Percentiles rank a stretch among this genome's conserved stretches.
phyloP scores from a whole-genome alignment of 2,888 invertebrate genomes.

The Morpho achilles region DNA sequence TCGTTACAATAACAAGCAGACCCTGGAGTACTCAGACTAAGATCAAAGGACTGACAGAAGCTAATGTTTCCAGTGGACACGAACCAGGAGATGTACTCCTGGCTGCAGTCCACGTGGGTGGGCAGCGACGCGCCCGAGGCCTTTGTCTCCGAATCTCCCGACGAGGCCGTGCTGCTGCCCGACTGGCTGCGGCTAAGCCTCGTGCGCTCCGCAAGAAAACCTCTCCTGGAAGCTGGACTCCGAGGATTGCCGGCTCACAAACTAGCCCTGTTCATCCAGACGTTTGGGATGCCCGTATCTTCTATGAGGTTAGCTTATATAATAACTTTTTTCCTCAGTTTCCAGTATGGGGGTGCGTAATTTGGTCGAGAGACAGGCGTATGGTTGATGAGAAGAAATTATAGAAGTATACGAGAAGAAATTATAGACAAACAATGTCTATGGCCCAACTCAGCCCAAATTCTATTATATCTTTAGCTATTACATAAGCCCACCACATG shows the following conservation, averaged over 20 bases:
- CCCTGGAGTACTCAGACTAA: too few relatives aligned
- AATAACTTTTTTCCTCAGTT: too few relatives aligned
- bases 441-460: too few relatives aligned
- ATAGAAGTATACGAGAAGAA: too few relatives aligned
- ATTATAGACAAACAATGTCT: too few relatives aligned
- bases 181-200: conserved; percentile 96
- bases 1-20: too few relatives aligned
- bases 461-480: not conserved
- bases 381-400: too few relatives aligned
- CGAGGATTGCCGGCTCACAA: conserved; percentile 92
- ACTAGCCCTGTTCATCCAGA: conserved; percentile 95
- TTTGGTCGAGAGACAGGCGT: too few relatives aligned
- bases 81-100: conserved; percentile 84
- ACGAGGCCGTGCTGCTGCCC: conserved; percentile 89
- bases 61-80: conserved; percentile 46
- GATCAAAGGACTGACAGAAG: too few relatives aligned
- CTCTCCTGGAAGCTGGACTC: conserved; percentile 91
- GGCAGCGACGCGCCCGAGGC: conserved; percentile 58
- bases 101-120: conserved; percentile 82
- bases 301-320: conserved; percentile 83
- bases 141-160: conserved; percentile 80
- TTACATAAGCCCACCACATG: not conserved
- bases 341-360: too few relatives aligned
- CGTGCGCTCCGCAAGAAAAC: conserved; percentile 90
- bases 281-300: conserved; percentile 95